Evolutionary conservation across 2,888 invertebrate species (phyloP).

Genomic region (Watsonalla cultraria): DNA sequence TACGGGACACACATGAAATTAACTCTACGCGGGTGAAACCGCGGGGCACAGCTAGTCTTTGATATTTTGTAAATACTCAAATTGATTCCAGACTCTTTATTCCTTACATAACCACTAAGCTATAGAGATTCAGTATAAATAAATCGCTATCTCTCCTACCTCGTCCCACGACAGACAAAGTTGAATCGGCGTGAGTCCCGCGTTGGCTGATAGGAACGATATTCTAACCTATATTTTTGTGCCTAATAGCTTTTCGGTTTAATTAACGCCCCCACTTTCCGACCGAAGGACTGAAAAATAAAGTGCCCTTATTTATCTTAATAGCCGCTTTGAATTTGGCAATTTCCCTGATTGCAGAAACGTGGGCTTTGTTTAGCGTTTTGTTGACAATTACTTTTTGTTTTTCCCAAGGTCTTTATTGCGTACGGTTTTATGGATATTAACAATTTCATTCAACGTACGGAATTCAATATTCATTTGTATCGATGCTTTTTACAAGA

Average conservation of each 20-base stretch:
- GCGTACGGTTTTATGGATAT: not conserved
- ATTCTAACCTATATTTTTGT: constrained; percentile 17
- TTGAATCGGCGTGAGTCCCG: constrained; percentile 1
- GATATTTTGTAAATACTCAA: too few relatives aligned
- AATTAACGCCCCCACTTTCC: constrained; percentile 10
- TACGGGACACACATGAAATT: too few relatives aligned
- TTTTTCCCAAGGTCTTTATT: not conserved
- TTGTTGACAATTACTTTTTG: not conserved
- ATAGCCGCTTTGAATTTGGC: not conserved
- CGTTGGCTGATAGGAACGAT: constrained; percentile 7
- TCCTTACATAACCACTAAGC: too few relatives aligned
- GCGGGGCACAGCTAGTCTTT: too few relatives aligned
- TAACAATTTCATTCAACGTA: not conserved
- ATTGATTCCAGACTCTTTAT: too few relatives aligned
- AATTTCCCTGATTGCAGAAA: not conserved
- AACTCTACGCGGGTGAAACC: too few relatives aligned
- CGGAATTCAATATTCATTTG: not conserved
- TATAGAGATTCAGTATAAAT: too few relatives aligned
- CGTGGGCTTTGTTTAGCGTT: not conserved
- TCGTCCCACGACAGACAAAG: not conserved
- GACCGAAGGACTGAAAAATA: not conserved
- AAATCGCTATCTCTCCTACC: not conserved
- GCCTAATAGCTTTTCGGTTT: constrained; percentile 16
- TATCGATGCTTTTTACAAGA: too few relatives aligned
- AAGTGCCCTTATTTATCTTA: constrained; percentile 3